Evolutionary conservation across 1,140 invertebrate genomes (phyloP), one percentile per base, ranked within the genome.

Genomic region (Heliconius eleuchia): DNA sequence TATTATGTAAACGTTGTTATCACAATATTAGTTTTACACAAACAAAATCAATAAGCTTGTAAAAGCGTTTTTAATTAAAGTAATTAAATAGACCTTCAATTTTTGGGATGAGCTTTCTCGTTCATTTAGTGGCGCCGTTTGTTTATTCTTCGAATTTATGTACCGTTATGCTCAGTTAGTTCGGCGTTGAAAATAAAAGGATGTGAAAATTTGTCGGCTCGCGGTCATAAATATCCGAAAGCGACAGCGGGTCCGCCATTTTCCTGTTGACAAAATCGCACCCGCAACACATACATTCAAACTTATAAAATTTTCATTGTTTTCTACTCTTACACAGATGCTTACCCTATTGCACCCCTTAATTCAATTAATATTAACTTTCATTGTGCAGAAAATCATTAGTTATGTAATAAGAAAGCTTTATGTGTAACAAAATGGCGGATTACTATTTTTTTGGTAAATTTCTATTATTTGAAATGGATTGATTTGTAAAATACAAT

Each of bases 241-340:
- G 87, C 87, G 91, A 92, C 91, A 86, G 83, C 82, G 82, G 83
- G 86, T 87, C 86, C 91, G 88, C 91, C 91, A 91, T 93, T 93
- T 93, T 93, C 89, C 89, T 93, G 91, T 93, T 92, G 90, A 93
- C 92, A 91, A 90, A 91, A 91, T 88, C 87, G 85, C 86, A 82
- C 85, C 85, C 85, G 85, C 87, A 89, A 92, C 89, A 91, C 86
- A 90, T 93, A 91, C 86, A 90, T 93, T 87, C 86, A 84, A 91
- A 91, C 86, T 92, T 89, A 87, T 89, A 88, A 91, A 91, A 89
- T 92, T 92, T 88, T 77, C 84, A 88, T 91, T 91, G 91, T 91
- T 91, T 89, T 88, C 84, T 76, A 81, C 78, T 83, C 79, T 80
- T 75, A 60, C 74, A 78, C 80, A 82, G 82, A 87, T 89, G 86